phyloP scores from a whole-genome alignment of 2,888 invertebrate species.

The Euspilapteryx auroguttella region DNA sequence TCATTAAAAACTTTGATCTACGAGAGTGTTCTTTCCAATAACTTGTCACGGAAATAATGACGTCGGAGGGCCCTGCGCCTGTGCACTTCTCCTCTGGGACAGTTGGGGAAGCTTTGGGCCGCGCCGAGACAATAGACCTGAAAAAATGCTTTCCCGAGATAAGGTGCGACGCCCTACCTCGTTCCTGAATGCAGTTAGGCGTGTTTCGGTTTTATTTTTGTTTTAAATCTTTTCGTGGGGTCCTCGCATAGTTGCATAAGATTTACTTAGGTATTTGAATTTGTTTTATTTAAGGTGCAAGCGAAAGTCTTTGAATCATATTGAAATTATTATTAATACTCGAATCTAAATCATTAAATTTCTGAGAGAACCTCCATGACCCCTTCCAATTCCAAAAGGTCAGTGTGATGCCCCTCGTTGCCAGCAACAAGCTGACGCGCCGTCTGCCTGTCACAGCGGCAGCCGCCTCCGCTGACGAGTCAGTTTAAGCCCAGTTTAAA shows the following conservation, averaged over 20 bases:
- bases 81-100: slow-evolving; percentile 14
- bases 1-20: slow-evolving; percentile 5
- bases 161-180: slow-evolving; percentile 11
- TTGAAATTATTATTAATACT: too few species aligned
- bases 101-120: slow-evolving; percentile 11
- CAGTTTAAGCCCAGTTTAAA: slow-evolving; percentile 39
- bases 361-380: too few species aligned
- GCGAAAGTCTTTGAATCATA: too few species aligned
- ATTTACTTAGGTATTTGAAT: too few species aligned
- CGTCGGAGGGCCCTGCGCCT: slow-evolving; percentile 16
- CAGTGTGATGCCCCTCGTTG: too few species aligned
- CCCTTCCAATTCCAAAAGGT: too few species aligned
- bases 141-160: slow-evolving; percentile 17
- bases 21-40: slow-evolving; percentile 17
- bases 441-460: slow-evolving; percentile 46
- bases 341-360: too few species aligned
- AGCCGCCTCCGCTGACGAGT: slow-evolving; percentile 20
- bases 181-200: slow-evolving; percentile 11
- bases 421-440: too few species aligned
- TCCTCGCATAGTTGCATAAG: too few species aligned
- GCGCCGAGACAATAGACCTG: slow-evolving; percentile 17
- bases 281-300: too few species aligned
- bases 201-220: too few species aligned
- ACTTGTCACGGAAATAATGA: slow-evolving; percentile 22
- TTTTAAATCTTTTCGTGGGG: too few species aligned